Conservation (phyloP, 2,888 invertebrate genomes). For the Epirrhoe alternata region DNA sequence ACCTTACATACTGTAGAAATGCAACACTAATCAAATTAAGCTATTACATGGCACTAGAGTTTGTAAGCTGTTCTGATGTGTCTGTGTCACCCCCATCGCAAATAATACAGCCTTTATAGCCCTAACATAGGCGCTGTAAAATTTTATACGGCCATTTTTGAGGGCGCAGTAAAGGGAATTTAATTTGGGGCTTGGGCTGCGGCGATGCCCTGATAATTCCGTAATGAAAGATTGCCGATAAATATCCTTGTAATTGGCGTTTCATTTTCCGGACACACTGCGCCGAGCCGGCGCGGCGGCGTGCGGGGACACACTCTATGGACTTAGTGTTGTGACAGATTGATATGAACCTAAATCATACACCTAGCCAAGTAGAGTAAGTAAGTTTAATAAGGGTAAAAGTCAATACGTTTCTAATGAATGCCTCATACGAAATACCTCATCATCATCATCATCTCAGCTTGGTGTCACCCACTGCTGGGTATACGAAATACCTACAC, state of each 20-base stretch:
- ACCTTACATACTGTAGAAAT: too few species aligned
- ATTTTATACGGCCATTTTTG: slow-evolving; percentile 50
- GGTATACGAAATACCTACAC: too few species aligned
- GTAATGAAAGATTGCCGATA: slow-evolving; percentile 27
- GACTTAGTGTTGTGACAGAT: neutral
- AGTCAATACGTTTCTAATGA: too few species aligned
- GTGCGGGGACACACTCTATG: neutral
- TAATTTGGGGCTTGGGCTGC: slow-evolving; percentile 32
- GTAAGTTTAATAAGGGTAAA: too few species aligned
- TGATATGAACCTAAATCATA: too few species aligned
- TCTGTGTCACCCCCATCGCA: slow-evolving; percentile 17
- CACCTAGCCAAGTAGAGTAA: too few species aligned
- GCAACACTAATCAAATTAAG: too few species aligned
- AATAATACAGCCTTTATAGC: slow-evolving; percentile 42
- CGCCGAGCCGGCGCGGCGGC: neutral
- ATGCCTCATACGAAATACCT: too few species aligned
- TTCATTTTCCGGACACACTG: slow-evolving; percentile 1
- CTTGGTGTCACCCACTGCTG: too few species aligned
- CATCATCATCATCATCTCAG: too few species aligned
- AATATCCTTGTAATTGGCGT: slow-evolving; percentile 28
- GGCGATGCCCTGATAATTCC: slow-evolving; percentile 20
- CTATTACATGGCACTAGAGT: too few species aligned
- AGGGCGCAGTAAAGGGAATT: slow-evolving; percentile 44
- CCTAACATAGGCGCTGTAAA: slow-evolving; percentile 45
- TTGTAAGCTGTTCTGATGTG: neutral